phyloP scores from a whole-genome alignment of 2,888 invertebrate genomes.

The Euclidia mi region DNA sequence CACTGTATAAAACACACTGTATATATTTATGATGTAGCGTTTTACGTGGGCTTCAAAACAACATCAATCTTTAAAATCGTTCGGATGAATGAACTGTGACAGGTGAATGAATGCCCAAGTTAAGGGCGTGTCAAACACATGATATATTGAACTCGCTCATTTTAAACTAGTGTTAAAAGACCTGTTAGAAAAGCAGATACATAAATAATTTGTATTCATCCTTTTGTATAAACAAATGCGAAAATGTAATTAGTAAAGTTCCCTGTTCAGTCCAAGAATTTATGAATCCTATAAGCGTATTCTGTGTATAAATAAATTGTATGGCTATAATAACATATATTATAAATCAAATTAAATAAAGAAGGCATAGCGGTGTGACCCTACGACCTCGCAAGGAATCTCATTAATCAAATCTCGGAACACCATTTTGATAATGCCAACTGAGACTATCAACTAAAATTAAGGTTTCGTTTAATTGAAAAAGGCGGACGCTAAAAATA shows the following conservation, averaged over 20 bases:
- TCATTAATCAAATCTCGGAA: conserved; percentile 61
- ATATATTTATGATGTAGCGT: conserved; percentile 11
- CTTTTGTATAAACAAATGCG: conserved; percentile 6
- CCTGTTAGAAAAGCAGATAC: conserved; percentile 33
- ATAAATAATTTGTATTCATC: conserved; percentile 2
- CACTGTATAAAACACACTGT: conserved; percentile 16
- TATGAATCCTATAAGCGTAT: too few species aligned
- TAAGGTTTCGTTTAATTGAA: conserved; percentile 60
- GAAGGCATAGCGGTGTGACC: conserved; percentile 39
- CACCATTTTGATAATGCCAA: conserved; percentile 53
- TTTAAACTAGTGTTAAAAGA: conserved; percentile 35
- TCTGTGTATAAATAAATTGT: too few species aligned
- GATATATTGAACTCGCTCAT: conserved; percentile 46
- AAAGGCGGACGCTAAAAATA: conserved; percentile 59
- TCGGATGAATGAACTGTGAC: conserved; percentile 60
- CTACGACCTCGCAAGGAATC: conserved; percentile 39
- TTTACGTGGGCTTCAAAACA: conserved; percentile 26
- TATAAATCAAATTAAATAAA: conserved; percentile 17
- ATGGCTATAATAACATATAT: not conserved
- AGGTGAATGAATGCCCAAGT: conserved; percentile 57
- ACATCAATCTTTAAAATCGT: conserved; percentile 50
- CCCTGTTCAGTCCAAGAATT: not conserved
- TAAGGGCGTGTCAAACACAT: conserved; percentile 54
- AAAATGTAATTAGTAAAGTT: not conserved
- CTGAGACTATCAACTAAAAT: conserved; percentile 41